Conservation (phyloP, 2,113 vertebrate species). For the Peromyscus maniculatus region DNA sequence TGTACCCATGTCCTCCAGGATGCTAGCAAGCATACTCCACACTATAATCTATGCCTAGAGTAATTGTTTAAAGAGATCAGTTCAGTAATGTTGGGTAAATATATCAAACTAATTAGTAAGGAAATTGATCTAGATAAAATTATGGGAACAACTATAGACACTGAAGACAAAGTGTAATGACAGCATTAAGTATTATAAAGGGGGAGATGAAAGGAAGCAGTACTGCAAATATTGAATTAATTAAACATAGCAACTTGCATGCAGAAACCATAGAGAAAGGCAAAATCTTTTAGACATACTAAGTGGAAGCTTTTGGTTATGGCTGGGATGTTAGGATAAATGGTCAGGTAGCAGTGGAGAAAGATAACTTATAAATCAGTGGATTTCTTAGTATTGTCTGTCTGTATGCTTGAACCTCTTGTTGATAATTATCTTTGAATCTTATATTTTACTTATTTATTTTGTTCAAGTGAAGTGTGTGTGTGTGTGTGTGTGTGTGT, state of each 20-base stretch:
- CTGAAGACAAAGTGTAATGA: neutral
- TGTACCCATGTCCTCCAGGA: too few relatives aligned
- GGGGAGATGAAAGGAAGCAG: neutral
- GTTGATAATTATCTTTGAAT: neutral
- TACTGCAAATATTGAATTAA: neutral
- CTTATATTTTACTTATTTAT: neutral
- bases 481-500: neutral
- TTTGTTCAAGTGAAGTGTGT: neutral
- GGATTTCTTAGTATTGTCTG: neutral
- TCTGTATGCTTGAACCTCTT: neutral
- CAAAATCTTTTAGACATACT: neutral
- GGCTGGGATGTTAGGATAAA: neutral
- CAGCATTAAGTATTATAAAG: neutral
- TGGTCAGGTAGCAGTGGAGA: neutral
- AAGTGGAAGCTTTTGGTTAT: neutral
- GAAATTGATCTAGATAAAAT: neutral
- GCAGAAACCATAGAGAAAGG: neutral
- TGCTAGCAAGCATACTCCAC: neutral
- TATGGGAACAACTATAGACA: neutral
- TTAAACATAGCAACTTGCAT: neutral
- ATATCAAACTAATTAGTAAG: neutral
- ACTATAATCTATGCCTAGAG: neutral
- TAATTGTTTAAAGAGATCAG: neutral
- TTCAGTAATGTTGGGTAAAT: constrained; percentile 9
- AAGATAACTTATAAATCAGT: neutral